Evolutionary conservation across 2,888 invertebrate species (phyloP).

Genomic region (Malthinus seriepunctatus): DNA sequence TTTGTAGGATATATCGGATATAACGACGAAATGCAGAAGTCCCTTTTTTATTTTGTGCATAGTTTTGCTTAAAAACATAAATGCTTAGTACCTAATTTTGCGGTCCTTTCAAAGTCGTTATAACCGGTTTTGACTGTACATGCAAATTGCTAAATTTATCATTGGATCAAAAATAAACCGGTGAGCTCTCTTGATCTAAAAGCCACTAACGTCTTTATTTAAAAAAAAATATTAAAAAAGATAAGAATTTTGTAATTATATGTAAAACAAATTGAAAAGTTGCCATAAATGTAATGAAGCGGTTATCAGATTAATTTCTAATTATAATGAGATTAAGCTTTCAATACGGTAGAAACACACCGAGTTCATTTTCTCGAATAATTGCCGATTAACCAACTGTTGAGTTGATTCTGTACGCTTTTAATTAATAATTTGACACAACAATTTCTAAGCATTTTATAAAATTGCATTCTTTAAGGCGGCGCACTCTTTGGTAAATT

Average conservation of each 20-base stretch:
- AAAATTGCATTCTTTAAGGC: not conserved
- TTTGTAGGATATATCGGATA: too few relatives aligned
- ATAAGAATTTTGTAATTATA: not conserved
- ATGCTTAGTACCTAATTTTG: too few relatives aligned
- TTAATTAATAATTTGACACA: constrained; percentile 20
- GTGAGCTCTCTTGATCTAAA: too few relatives aligned
- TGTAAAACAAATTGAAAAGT: constrained; percentile 9
- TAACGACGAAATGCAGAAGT: too few relatives aligned
- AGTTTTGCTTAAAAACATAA: too few relatives aligned
- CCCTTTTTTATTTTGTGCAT: too few relatives aligned
- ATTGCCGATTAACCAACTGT: constrained; percentile 23
- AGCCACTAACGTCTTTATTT: not conserved
- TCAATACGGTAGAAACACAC: constrained; percentile 12
- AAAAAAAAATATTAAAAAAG: not conserved
- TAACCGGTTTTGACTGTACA: too few relatives aligned
- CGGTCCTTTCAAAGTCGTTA: too few relatives aligned
- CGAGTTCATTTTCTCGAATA: constrained; percentile 23
- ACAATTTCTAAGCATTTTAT: constrained; percentile 6
- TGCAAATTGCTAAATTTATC: not conserved
- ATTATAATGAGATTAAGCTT: constrained; percentile 22
- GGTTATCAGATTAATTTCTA: constrained; percentile 17
- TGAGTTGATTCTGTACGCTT: constrained; percentile 17
- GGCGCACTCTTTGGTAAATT: not conserved
- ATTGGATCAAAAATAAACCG: not conserved
- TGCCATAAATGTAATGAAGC: constrained; percentile 15